A percentile compares a stretch with the other conserved stretches of the same genome.
Conservation (phyloP, 1,140 invertebrate genomes). For the Dreissena polymorpha region DNA sequence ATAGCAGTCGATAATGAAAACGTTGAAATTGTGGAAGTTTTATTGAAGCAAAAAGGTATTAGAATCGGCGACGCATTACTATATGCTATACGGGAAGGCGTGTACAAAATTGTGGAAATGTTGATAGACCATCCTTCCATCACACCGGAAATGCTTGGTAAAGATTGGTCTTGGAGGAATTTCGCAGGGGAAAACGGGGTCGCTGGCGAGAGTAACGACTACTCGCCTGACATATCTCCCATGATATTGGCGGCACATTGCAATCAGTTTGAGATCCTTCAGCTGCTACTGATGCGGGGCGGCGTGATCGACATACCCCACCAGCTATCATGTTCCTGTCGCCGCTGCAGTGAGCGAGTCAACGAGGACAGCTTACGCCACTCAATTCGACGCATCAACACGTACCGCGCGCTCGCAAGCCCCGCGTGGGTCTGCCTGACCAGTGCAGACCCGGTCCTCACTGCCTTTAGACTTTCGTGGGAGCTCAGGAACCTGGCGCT, state of each 20-base stretch:
- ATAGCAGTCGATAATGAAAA: slow-evolving; percentile 79
- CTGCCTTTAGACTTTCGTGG: slow-evolving; percentile 83
- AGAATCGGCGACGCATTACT: slow-evolving; percentile 79
- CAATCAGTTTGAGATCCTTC: slow-evolving; percentile 79
- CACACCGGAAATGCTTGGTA: slow-evolving; percentile 72
- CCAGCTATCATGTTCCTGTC: slow-evolving; percentile 83
- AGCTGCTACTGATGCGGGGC: slow-evolving; percentile 76
- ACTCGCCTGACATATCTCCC: slow-evolving; percentile 77
- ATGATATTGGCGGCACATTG: slow-evolving; percentile 78
- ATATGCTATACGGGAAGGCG: slow-evolving; percentile 79
- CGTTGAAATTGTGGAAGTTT: slow-evolving; percentile 76
- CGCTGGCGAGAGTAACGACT: slow-evolving; percentile 73
- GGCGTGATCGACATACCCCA: slow-evolving; percentile 82
- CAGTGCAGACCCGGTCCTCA: slow-evolving; percentile 84
- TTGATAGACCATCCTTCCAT: slow-evolving; percentile 82
- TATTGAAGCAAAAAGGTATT: slow-evolving; percentile 75
- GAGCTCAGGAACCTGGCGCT: slow-evolving; percentile 80
- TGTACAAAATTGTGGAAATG: slow-evolving; percentile 83
- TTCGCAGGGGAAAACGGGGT: slow-evolving; percentile 51
- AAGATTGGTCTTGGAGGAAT: slow-evolving; percentile 71
- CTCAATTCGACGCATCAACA: slow-evolving; percentile 78
- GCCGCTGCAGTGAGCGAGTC: slow-evolving; percentile 81
- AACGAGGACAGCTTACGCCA: slow-evolving; percentile 75
- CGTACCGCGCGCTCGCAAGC: slow-evolving; percentile 78
- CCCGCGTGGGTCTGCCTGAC: slow-evolving; percentile 85